A percentile compares a stretch with the other conserved stretches of the same genome.
Conservation (phyloP, 2,113 vertebrate species). For the Chloebia gouldiae region DNA sequence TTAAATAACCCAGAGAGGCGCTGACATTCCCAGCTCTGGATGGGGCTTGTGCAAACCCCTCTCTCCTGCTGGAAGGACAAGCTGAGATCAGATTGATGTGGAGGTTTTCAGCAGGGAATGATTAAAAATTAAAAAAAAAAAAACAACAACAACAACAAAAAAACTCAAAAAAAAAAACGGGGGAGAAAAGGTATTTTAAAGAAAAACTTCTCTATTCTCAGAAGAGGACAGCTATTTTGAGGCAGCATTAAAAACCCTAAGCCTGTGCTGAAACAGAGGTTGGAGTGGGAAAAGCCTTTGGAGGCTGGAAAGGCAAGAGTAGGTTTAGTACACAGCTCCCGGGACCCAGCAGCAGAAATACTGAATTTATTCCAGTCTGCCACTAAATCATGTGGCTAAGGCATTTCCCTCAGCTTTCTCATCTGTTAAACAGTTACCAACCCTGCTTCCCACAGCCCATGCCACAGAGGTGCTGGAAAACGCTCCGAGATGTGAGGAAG, state of each 20-base stretch:
- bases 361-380: neutral
- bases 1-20: constrained; percentile 45
- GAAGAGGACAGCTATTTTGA: neutral
- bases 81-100: constrained; percentile 12
- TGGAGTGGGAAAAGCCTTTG: neutral
- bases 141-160: too few relatives aligned
- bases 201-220: constrained; percentile 9
- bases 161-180: neutral
- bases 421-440: neutral
- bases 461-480: neutral
- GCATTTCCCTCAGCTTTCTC: neutral
- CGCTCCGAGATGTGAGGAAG: neutral
- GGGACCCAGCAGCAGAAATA: neutral
- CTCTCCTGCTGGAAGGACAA: constrained; percentile 53
- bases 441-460: neutral
- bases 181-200: constrained; percentile 8
- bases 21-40: constrained; percentile 46
- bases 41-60: constrained; percentile 17
- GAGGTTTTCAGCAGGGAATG: constrained; percentile 38
- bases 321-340: neutral
- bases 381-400: neutral
- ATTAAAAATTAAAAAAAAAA: neutral
- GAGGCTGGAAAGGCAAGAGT: neutral
- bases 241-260: neutral
- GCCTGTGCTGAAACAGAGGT: neutral